Evolutionary conservation across 2,113 vertebrate genomes (phyloP).

Genomic region (Scortum barcoo): DNA sequence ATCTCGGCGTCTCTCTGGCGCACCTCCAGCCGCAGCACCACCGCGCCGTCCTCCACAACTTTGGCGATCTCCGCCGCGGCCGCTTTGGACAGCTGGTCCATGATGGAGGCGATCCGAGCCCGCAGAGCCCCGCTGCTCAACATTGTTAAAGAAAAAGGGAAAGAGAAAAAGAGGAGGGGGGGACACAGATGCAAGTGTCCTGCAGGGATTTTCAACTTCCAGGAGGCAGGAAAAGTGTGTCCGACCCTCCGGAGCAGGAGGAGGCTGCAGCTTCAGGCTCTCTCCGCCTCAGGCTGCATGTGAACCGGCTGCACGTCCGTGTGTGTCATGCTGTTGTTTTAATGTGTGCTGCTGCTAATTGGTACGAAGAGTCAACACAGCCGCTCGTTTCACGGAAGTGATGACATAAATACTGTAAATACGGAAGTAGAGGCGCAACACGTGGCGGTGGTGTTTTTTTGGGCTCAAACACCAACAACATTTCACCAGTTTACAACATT

Average conservation of each 20-base stretch:
- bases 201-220: not conserved
- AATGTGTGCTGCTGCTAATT: slow-evolving; percentile 21
- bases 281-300: too few species aligned
- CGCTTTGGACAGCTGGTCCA: slow-evolving; percentile 71
- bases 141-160: slow-evolving; percentile 65
- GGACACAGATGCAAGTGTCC: not conserved
- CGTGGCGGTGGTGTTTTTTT: too few species aligned
- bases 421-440: not conserved
- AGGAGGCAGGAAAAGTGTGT: not conserved
- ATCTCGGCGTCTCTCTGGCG: slow-evolving; percentile 77
- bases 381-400: slow-evolving; percentile 60
- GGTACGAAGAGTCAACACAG: slow-evolving; percentile 36
- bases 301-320: too few species aligned
- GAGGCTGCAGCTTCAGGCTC: not conserved
- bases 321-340: too few species aligned
- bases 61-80: slow-evolving; percentile 77
- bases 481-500: not conserved
- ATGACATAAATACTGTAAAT: slow-evolving; percentile 61
- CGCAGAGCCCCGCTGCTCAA: slow-evolving; percentile 70
- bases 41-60: slow-evolving; percentile 78
- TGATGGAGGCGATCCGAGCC: slow-evolving; percentile 75
- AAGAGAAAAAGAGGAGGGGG: too few species aligned
- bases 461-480: too few species aligned
- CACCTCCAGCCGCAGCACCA: slow-evolving; percentile 77
- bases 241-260: not conserved